phyloP scores from a whole-genome alignment of 1,140 invertebrate species.

The Hypsibius dujardini region DNA sequence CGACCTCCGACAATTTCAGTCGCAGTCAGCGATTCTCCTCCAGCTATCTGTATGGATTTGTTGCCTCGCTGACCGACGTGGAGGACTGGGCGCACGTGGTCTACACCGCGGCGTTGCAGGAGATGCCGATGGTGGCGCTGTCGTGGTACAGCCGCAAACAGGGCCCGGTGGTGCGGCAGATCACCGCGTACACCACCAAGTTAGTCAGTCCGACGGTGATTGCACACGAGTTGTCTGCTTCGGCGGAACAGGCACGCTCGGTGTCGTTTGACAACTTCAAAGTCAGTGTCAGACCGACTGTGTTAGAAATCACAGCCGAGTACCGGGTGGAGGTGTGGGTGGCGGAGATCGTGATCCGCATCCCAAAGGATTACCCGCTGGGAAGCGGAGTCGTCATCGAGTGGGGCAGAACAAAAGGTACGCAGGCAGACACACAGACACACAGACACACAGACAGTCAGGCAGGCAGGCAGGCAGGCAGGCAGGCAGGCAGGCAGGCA shows the following conservation, averaged over 20 bases:
- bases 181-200: background rate
- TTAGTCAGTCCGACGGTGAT: background rate
- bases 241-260: background rate
- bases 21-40: too few relatives aligned
- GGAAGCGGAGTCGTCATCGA: background rate
- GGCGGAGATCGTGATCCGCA: background rate
- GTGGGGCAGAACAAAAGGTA: slow-evolving; percentile 9
- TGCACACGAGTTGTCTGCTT: background rate
- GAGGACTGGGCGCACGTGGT: background rate
- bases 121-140: slow-evolving; percentile 4
- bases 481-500: too few relatives aligned
- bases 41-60: background rate
- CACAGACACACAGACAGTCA: too few relatives aligned
- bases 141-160: slow-evolving; percentile 11
- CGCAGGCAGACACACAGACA: too few relatives aligned
- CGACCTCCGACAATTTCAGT: too few relatives aligned
- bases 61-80: background rate
- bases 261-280: slow-evolving; percentile 7
- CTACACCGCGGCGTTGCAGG: background rate
- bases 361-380: slow-evolving; percentile 11
- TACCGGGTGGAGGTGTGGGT: slow-evolving; percentile 4
- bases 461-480: too few relatives aligned
- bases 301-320: slow-evolving; percentile 4
- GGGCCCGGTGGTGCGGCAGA: background rate
- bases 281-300: slow-evolving; percentile 10